phyloP scores from a whole-genome alignment of 2,888 invertebrate genomes.

The Dorcus parallelipipedus region DNA sequence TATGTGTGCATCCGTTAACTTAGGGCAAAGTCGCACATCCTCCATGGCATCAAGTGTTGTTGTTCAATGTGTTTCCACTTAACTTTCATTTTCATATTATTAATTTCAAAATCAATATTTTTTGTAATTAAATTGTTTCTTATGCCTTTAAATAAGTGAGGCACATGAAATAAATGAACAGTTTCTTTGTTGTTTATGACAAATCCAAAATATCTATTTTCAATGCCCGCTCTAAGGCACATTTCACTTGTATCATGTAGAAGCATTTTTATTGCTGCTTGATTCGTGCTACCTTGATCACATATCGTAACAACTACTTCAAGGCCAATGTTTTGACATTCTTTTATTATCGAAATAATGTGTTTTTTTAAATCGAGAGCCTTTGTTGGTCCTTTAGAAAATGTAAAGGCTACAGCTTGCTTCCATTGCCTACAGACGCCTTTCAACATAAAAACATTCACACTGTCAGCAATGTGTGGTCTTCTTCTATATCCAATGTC shows the following conservation, averaged over 20 bases:
- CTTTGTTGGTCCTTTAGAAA: constrained; percentile 6
- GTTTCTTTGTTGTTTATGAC: constrained; percentile 3
- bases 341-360: constrained; percentile 9
- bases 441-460: constrained; percentile 15
- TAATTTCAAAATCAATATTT: constrained; percentile 3
- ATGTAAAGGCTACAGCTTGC: constrained; percentile 11
- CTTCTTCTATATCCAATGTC: constrained; percentile 2
- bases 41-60: constrained; percentile 12
- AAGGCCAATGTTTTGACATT: constrained; percentile 17
- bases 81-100: not conserved
- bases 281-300: constrained; percentile 24
- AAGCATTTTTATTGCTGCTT: constrained; percentile 14
- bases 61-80: constrained; percentile 6
- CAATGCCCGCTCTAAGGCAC: not conserved
- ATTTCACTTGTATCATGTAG: not conserved
- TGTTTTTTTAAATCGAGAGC: not conserved
- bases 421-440: constrained; percentile 15
- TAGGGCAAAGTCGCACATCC: constrained; percentile 5
- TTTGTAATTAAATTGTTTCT: constrained; percentile 11
- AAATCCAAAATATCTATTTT: constrained; percentile 5
- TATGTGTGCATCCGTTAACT: constrained; percentile 13
- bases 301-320: constrained; percentile 23
- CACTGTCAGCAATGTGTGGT: constrained; percentile 6
- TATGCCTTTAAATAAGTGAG: constrained; percentile 15
- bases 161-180: constrained; percentile 14